Evolutionary conservation across 2,797 vertebrate species (phyloP).

Genomic region (Lagorchestes hirsutus): DNA sequence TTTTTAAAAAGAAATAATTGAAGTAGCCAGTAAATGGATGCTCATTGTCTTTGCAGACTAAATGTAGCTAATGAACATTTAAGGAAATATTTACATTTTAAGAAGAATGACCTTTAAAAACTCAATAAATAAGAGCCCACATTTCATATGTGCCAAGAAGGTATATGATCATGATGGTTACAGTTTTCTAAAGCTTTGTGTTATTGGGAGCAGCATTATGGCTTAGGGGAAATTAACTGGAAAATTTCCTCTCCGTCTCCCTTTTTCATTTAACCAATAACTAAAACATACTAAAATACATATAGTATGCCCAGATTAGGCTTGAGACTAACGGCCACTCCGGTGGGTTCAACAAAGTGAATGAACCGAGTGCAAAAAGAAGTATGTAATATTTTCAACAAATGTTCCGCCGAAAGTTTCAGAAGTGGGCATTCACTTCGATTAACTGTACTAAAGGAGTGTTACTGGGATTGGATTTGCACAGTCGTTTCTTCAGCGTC

Average conservation of each 20-base stretch:
- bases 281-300: constrained; percentile 37
- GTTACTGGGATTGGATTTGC: constrained; percentile 27
- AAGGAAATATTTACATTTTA: constrained; percentile 30
- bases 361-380: constrained; percentile 29
- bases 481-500: constrained; percentile 60
- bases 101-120: constrained; percentile 52
- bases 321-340: constrained; percentile 34
- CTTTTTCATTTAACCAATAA: constrained; percentile 41
- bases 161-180: not conserved
- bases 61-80: constrained; percentile 21
- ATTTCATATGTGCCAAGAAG: constrained; percentile 49
- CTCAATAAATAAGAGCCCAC: constrained; percentile 25
- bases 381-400: not conserved
- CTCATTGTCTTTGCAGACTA: constrained; percentile 23
- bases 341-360: constrained; percentile 17
- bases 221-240: constrained; percentile 41
- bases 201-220: constrained; percentile 40
- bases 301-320: constrained; percentile 16
- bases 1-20: constrained; percentile 43
- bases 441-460: constrained; percentile 39
- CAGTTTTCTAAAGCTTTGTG: not conserved
- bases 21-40: constrained; percentile 45
- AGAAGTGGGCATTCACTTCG: constrained; percentile 36
- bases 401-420: constrained; percentile 49
- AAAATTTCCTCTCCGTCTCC: constrained; percentile 19